These are phyloP conservation scores for Lagorchestes hirsutus DNA, from an alignment of 2,797 vertebrate species.

Conservation along the genomic window DNA sequence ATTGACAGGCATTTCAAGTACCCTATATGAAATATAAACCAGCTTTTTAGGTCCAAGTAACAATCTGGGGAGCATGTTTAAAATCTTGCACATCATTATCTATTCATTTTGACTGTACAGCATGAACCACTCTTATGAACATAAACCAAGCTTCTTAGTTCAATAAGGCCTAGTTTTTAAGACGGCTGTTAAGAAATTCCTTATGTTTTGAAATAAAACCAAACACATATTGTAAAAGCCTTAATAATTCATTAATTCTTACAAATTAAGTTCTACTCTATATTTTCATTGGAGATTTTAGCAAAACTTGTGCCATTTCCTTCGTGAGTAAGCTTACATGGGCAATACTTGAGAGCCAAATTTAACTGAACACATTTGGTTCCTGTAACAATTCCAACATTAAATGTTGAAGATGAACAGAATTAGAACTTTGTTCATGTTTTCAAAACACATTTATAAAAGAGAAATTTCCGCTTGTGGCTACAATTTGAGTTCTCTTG, in stretches of 20 bases:
- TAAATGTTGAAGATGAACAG: not conserved
- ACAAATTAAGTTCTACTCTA: not conserved
- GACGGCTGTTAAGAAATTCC: not conserved
- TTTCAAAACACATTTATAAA: slow-evolving; percentile 6
- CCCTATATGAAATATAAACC: not conserved
- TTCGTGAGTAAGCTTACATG: not conserved
- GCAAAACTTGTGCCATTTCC: not conserved
- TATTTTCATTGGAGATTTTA: not conserved
- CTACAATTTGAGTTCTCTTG: not conserved
- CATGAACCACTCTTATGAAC: not conserved
- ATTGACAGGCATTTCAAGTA: not conserved
- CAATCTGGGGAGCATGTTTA: not conserved
- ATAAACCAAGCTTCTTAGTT: not conserved
- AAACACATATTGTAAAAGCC: not conserved
- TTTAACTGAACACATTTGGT: not conserved
- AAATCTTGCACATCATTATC: not conserved
- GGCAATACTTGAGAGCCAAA: not conserved
- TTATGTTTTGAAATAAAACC: not conserved
- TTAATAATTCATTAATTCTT: not conserved
- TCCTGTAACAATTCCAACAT: not conserved
- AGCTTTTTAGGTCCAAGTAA: not conserved
- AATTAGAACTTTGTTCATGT: not conserved
- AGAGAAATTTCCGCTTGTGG: not conserved
- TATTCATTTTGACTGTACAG: not conserved
- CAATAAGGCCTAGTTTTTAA: not conserved